A percentile compares a stretch with the other conserved stretches of the same genome.
These are phyloP conservation scores for Apodemia hepburni DNA, from an alignment of 2,888 invertebrate species.

Conservation along the genomic window DNA sequence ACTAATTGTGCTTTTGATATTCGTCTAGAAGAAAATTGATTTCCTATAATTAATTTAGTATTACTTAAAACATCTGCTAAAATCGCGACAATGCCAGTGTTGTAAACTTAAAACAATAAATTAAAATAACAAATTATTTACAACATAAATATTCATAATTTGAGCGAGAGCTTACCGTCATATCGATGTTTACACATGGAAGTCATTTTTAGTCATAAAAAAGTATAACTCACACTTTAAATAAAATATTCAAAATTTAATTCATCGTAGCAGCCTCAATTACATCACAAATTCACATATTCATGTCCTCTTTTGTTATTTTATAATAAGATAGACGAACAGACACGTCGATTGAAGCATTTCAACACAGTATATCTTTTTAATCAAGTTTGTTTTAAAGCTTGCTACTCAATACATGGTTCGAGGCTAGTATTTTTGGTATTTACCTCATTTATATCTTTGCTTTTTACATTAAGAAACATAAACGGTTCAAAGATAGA, in stretches of 20 bases:
- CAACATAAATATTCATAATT: slow-evolving; percentile 23
- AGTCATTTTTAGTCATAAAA: neutral
- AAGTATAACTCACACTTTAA: neutral
- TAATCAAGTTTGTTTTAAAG: too few relatives aligned
- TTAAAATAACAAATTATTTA: slow-evolving; percentile 34
- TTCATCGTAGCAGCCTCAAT: neutral
- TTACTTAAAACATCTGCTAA: slow-evolving; percentile 30
- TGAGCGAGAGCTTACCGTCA: slow-evolving; percentile 8
- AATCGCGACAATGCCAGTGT: slow-evolving; percentile 28
- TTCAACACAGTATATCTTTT: neutral
- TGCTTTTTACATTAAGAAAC: neutral
- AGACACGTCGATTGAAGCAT: neutral
- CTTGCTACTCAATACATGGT: too few relatives aligned
- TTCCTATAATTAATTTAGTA: slow-evolving; percentile 30
- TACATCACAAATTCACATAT: neutral
- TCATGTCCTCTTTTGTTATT: neutral
- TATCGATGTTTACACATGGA: slow-evolving; percentile 1
- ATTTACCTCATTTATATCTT: neutral
- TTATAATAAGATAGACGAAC: neutral
- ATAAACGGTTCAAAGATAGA: neutral
- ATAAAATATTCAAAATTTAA: slow-evolving; percentile 8
- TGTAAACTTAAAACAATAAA: slow-evolving; percentile 29
- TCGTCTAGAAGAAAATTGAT: slow-evolving; percentile 30
- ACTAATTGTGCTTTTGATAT: slow-evolving; percentile 35
- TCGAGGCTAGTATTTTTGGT: neutral